Percentiles rank a stretch among this genome's conserved stretches.
These are phyloP conservation scores for Cosmia pyralina DNA, from an alignment of 2,888 invertebrate genomes.

Conservation along the genomic window DNA sequence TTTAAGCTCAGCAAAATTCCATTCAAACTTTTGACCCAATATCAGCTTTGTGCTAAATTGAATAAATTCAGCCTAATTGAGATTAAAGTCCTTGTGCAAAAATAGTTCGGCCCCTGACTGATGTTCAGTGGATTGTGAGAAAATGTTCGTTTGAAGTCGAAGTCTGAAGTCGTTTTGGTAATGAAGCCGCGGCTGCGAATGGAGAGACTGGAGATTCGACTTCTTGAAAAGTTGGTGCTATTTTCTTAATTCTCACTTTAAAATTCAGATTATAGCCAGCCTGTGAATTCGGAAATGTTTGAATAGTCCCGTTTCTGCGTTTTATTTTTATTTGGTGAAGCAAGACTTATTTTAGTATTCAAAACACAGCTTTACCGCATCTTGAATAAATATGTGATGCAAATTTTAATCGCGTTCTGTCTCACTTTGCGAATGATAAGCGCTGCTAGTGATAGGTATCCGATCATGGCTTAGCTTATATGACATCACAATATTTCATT, in stretches of 20 bases:
- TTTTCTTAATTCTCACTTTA: slow-evolving; percentile 51
- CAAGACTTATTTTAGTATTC: slow-evolving; percentile 27
- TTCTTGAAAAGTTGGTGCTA: slow-evolving; percentile 36
- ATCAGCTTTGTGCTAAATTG: slow-evolving; percentile 43
- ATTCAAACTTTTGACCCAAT: slow-evolving; percentile 48
- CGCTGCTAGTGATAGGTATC: too few species aligned
- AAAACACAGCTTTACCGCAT: slow-evolving; percentile 33
- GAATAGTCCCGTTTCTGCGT: slow-evolving; percentile 7
- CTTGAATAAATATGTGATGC: slow-evolving; percentile 44
- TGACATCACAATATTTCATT: background rate
- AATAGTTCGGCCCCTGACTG: slow-evolving; percentile 46
- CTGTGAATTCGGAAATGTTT: slow-evolving; percentile 33
- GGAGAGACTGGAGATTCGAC: slow-evolving; percentile 34
- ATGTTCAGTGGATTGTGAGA: slow-evolving; percentile 36
- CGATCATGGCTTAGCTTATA: background rate
- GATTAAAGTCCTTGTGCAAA: slow-evolving; percentile 47
- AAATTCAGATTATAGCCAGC: slow-evolving; percentile 35
- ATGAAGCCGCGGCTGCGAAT: slow-evolving; percentile 46
- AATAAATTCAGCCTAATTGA: slow-evolving; percentile 47
- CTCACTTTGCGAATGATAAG: slow-evolving; percentile 8
- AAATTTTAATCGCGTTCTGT: slow-evolving; percentile 31
- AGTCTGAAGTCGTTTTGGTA: slow-evolving; percentile 50
- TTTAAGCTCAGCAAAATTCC: slow-evolving; percentile 38
- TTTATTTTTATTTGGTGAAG: slow-evolving; percentile 39
- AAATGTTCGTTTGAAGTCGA: slow-evolving; percentile 48